Percentiles rank a stretch among this genome's conserved stretches.
Conservation (phyloP, 2,797 vertebrate species). For the Cygnus olor region DNA sequence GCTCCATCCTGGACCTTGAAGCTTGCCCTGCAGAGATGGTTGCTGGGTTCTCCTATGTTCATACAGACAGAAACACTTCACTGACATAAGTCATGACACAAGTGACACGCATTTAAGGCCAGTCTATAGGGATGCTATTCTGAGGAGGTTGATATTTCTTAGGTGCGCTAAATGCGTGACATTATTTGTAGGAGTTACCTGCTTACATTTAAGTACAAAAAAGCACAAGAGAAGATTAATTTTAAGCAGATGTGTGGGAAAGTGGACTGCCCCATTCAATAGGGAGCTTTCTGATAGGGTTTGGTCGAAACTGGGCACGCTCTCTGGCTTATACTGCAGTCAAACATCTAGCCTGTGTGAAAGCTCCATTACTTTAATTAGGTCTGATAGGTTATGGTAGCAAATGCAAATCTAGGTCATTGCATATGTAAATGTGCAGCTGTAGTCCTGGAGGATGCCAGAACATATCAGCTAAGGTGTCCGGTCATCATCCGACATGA, state of each 20-base stretch:
- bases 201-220: rapidly evolving
- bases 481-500: slow-evolving; percentile 79
- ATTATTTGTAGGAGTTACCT: neutral
- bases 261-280: neutral
- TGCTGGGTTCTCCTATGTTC: neutral
- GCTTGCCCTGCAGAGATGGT: neutral
- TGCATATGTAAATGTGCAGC: slow-evolving; percentile 92
- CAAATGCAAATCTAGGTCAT: slow-evolving; percentile 90
- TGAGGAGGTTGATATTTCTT: neutral
- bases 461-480: slow-evolving; percentile 83
- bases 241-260: rapidly evolving
- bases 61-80: neutral
- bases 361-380: slow-evolving; percentile 81
- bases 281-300: neutral
- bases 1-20: neutral
- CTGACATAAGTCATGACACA: neutral
- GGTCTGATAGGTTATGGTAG: slow-evolving; percentile 85
- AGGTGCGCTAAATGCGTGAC: neutral
- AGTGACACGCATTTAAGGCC: neutral
- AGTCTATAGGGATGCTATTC: rapidly evolving
- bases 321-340: neutral
- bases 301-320: slow-evolving; percentile 4
- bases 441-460: slow-evolving; percentile 85
- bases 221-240: neutral
- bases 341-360: slow-evolving; percentile 1